phyloP scores from a whole-genome alignment of 2,113 vertebrate genomes.

The Laterallus jamaicensis region DNA sequence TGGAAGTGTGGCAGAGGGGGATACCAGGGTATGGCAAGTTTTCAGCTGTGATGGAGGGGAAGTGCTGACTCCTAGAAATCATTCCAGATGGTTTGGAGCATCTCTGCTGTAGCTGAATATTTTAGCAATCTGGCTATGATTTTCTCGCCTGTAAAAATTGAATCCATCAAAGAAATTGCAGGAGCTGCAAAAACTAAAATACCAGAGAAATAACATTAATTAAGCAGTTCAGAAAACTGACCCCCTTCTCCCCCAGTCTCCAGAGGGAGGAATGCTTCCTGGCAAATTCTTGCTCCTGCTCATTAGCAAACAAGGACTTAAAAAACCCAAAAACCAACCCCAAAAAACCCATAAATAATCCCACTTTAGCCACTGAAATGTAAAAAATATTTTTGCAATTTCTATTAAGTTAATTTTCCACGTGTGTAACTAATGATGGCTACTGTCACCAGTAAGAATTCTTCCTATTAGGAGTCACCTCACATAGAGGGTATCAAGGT shows the following conservation, averaged over 20 bases:
- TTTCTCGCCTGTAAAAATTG: slow-evolving; percentile 47
- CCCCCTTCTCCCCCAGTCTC: neutral
- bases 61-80: slow-evolving; percentile 73
- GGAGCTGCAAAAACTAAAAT: slow-evolving; percentile 58
- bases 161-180: slow-evolving; percentile 67
- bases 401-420: neutral
- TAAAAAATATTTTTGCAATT: slow-evolving; percentile 6
- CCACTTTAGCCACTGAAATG: neutral
- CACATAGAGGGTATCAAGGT: neutral
- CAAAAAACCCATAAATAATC: neutral
- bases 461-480: neutral
- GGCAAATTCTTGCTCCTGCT: neutral
- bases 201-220: slow-evolving; percentile 53
- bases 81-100: slow-evolving; percentile 76
- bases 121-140: slow-evolving; percentile 76
- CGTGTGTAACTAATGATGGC: neutral
- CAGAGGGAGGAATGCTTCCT: neutral
- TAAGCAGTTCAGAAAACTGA: slow-evolving; percentile 48
- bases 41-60: slow-evolving; percentile 18
- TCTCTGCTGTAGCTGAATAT: slow-evolving; percentile 71
- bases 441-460: neutral
- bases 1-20: neutral
- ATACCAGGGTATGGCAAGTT: slow-evolving; percentile 20
- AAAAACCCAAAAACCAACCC: neutral
- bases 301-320: neutral